Conservation (phyloP, 2,888 invertebrate genomes). For the Lampropteryx suffumata region DNA sequence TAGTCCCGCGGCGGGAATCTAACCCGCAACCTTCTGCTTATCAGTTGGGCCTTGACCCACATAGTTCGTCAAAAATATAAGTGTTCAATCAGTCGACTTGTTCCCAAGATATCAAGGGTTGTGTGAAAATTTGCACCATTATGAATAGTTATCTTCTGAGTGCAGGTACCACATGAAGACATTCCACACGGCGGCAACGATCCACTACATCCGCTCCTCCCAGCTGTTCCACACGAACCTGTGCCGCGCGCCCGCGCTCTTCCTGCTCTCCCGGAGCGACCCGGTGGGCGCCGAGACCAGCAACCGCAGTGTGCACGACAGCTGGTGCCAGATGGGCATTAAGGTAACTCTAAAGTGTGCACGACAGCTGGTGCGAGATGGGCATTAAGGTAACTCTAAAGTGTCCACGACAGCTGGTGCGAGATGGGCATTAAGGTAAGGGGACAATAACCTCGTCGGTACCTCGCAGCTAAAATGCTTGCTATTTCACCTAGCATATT, state of each 20-base stretch:
- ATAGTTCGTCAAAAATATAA: too few relatives aligned
- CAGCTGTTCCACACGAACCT: conserved; percentile 91
- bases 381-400: conserved; percentile 85
- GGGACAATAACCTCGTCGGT: too few relatives aligned
- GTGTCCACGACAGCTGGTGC: conserved; percentile 86
- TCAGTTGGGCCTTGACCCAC: too few relatives aligned
- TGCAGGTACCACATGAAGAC: conserved; percentile 91
- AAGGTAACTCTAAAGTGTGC: conserved; percentile 76
- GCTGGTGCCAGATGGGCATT: conserved; percentile 89
- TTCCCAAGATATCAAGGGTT: too few relatives aligned
- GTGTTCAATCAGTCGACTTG: too few relatives aligned
- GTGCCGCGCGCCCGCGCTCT: conserved; percentile 88
- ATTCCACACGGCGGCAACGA: conserved; percentile 91
- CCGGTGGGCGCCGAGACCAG: conserved; percentile 89
- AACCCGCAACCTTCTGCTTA: too few relatives aligned
- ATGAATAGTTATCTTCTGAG: too few relatives aligned
- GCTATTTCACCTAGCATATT: too few relatives aligned
- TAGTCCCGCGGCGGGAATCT: too few relatives aligned
- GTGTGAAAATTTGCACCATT: too few relatives aligned
- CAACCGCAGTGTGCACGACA: conserved; percentile 87
- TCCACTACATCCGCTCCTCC: conserved; percentile 92
- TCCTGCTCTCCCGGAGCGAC: conserved; percentile 85
- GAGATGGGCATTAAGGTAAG: conserved; percentile 88
- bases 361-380: conserved; percentile 89
- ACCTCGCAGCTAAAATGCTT: too few relatives aligned